Evolutionary conservation across 2,888 invertebrate species (phyloP).

Genomic region (Ypsolopha scabrella): DNA sequence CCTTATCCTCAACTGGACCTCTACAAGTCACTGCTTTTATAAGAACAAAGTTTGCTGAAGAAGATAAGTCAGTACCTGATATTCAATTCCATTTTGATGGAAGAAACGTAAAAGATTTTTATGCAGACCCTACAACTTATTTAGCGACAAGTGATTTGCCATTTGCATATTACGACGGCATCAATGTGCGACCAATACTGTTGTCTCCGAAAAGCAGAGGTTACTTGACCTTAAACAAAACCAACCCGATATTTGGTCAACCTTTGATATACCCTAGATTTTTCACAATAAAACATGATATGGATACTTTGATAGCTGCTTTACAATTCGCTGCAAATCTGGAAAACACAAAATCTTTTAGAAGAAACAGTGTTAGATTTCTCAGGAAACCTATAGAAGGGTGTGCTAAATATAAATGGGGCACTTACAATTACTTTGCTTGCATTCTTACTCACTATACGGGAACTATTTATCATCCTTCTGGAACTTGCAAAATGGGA

Average conservation of each 20-base stretch:
- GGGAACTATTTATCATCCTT: conserved; percentile 58
- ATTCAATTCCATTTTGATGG: conserved; percentile 75
- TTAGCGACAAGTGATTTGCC: conserved; percentile 55
- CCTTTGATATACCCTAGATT: conserved; percentile 80
- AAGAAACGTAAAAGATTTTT: conserved; percentile 62
- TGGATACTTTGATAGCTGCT: conserved; percentile 71
- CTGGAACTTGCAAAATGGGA: conserved; percentile 54
- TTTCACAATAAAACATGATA: conserved; percentile 72
- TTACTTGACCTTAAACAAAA: conserved; percentile 69
- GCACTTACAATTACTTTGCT: conserved; percentile 73
- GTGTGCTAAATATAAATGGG: conserved; percentile 66
- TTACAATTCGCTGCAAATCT: conserved; percentile 68
- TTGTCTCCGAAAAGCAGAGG: conserved; percentile 73
- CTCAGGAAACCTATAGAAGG: conserved; percentile 67
- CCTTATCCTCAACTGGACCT: conserved; percentile 65
- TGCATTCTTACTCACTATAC: conserved; percentile 74
- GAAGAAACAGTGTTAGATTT: conserved; percentile 61
- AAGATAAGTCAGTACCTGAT: conserved; percentile 67
- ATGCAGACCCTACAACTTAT: conserved; percentile 63
- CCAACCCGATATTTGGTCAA: conserved; percentile 75
- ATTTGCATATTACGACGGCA: conserved; percentile 70
- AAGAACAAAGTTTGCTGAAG: conserved; percentile 64
- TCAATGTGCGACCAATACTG: conserved; percentile 72
- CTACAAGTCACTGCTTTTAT: conserved; percentile 70
- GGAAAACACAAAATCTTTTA: conserved; percentile 68